Percentiles rank a stretch among this genome's conserved stretches.
phyloP scores from a whole-genome alignment of 2,888 invertebrate genomes.

The Tenthredo notha region DNA sequence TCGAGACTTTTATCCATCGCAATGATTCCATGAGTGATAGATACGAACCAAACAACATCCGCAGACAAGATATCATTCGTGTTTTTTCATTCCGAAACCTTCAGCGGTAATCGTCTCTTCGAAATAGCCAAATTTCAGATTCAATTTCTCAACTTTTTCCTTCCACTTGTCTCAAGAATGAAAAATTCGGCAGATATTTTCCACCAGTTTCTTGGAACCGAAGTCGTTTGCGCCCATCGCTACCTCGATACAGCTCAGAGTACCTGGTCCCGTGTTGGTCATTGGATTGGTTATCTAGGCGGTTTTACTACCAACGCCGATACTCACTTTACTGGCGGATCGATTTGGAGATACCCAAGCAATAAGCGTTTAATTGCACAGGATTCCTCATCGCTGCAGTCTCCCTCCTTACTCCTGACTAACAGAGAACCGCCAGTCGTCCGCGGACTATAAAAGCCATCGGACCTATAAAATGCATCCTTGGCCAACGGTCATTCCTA shows the following conservation, averaged over 20 bases:
- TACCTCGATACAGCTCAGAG: constrained; percentile 51
- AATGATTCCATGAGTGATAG: constrained; percentile 9
- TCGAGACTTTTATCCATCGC: constrained; percentile 15
- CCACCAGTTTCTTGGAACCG: constrained; percentile 14
- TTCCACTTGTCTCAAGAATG: too few relatives aligned
- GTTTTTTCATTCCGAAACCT: background rate
- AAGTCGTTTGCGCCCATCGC: constrained; percentile 55
- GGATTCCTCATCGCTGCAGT: constrained; percentile 76
- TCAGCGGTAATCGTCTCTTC: background rate
- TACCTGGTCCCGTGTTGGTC: constrained; percentile 53
- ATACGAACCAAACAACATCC: constrained; percentile 12
- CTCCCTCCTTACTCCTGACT: constrained; percentile 63
- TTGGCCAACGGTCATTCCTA: constrained; percentile 74
- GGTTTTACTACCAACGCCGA: constrained; percentile 76
- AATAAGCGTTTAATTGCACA: constrained; percentile 78
- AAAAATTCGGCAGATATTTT: background rate
- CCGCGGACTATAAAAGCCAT: constrained; percentile 77
- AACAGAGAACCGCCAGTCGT: constrained; percentile 68
- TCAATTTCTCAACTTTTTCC: background rate
- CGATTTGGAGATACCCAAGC: constrained; percentile 78
- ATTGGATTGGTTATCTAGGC: constrained; percentile 72
- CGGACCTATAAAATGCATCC: constrained; percentile 78
- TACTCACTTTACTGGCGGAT: constrained; percentile 77
- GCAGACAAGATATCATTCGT: background rate
- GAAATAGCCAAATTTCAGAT: background rate